Percentiles rank a stretch among this genome's conserved stretches.
These are phyloP conservation scores for Sylvicola cinctus DNA, from an alignment of 2,888 invertebrate species.

Conservation along the genomic window DNA sequence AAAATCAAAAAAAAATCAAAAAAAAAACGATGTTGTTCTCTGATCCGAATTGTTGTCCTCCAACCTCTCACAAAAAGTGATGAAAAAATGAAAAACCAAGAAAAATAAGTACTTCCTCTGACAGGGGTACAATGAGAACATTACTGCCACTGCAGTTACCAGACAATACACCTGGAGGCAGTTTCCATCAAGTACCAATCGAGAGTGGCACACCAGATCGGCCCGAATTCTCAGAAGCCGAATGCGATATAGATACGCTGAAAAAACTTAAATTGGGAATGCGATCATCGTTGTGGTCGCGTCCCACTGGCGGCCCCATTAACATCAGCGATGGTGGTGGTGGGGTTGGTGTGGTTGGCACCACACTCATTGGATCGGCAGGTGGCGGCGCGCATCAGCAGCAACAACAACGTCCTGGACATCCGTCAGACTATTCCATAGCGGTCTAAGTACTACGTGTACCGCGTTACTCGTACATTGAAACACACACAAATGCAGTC, in stretches of 20 bases:
- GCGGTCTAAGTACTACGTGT: slow-evolving; percentile 33
- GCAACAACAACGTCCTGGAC: slow-evolving; percentile 29
- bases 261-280: slow-evolving; percentile 50
- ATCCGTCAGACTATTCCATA: slow-evolving; percentile 52
- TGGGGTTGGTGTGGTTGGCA: slow-evolving; percentile 10
- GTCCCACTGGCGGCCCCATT: slow-evolving; percentile 30
- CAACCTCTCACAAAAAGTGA: too few relatives aligned
- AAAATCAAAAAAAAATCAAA: too few relatives aligned
- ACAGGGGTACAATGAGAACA: slow-evolving; percentile 33
- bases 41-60: too few relatives aligned
- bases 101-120: slow-evolving; percentile 2
- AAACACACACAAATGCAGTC: too few relatives aligned
- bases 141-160: slow-evolving; percentile 38
- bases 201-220: slow-evolving; percentile 19
- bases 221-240: slow-evolving; percentile 44
- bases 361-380: slow-evolving; percentile 14
- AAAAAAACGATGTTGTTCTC: too few relatives aligned
- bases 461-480: not conserved
- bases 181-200: slow-evolving; percentile 16
- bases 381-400: slow-evolving; percentile 7
- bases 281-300: slow-evolving; percentile 47
- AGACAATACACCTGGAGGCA: slow-evolving; percentile 15
- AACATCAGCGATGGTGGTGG: slow-evolving; percentile 5
- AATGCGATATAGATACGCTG: slow-evolving; percentile 52
- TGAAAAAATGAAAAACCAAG: too few relatives aligned